A percentile compares a stretch with the other conserved stretches of the same genome.
These are phyloP conservation scores for Papilio glaucus DNA, from an alignment of 1,140 invertebrate genomes.

Conservation along the genomic window DNA sequence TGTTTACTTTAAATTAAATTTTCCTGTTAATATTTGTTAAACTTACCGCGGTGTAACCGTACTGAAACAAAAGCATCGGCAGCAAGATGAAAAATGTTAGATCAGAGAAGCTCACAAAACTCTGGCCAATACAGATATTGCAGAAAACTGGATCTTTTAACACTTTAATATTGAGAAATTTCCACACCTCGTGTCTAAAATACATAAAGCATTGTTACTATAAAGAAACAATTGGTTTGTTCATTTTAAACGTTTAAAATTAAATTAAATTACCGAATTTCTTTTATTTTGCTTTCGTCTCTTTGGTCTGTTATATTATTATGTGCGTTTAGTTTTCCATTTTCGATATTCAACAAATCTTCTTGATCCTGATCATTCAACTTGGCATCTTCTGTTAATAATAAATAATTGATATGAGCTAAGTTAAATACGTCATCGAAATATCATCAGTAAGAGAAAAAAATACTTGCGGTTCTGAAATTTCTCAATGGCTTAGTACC, in stretches of 20 bases:
- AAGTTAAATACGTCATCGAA: slow-evolving; percentile 34
- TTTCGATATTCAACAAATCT: slow-evolving; percentile 50
- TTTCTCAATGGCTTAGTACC: slow-evolving; percentile 49
- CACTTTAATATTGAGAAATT: slow-evolving; percentile 70
- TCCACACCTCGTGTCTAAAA: slow-evolving; percentile 53
- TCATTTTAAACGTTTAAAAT: neutral
- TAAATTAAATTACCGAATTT: slow-evolving; percentile 39
- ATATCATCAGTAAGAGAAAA: slow-evolving; percentile 41
- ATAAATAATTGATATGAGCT: neutral
- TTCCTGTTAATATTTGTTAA: neutral
- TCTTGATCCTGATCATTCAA: slow-evolving; percentile 46
- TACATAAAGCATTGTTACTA: neutral
- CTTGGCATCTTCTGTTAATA: slow-evolving; percentile 41
- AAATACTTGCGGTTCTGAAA: slow-evolving; percentile 70
- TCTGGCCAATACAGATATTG: slow-evolving; percentile 85
- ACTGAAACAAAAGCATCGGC: slow-evolving; percentile 83
- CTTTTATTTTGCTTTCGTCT: slow-evolving; percentile 28
- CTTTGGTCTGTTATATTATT: slow-evolving; percentile 26
- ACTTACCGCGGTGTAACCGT: slow-evolving; percentile 75
- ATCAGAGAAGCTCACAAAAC: slow-evolving; percentile 84
- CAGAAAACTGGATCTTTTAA: slow-evolving; percentile 84
- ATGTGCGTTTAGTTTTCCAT: slow-evolving; percentile 28
- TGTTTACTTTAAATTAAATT: too few species aligned
- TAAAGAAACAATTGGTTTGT: slow-evolving; percentile 25
- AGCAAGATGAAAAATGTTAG: slow-evolving; percentile 86